Evolutionary conservation across 2,888 invertebrate genomes (phyloP).

Genomic region (Agriopis marginaria): DNA sequence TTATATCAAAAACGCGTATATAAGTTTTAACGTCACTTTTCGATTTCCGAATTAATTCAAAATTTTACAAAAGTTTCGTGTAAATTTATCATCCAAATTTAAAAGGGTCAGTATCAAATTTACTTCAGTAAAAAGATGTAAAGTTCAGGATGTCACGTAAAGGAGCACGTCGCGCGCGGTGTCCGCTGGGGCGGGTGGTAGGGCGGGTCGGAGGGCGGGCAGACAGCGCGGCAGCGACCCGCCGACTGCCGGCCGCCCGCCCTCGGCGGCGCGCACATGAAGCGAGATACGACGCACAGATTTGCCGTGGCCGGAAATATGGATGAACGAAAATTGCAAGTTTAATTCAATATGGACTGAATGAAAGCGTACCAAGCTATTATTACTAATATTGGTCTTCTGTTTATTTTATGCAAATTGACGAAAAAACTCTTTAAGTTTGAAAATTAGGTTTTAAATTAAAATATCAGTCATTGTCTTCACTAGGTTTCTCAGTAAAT

Average conservation of each 20-base stretch:
- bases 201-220: constrained; percentile 45
- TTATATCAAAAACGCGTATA: neutral
- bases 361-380: no score
- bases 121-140: neutral
- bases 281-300: neutral
- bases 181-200: constrained; percentile 36
- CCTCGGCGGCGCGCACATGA: constrained; percentile 12
- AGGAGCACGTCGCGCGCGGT: constrained; percentile 5
- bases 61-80: neutral
- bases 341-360: no score
- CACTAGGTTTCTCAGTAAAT: no score
- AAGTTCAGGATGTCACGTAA: constrained; percentile 28
- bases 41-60: neutral
- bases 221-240: constrained; percentile 48
- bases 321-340: neutral
- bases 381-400: neutral
- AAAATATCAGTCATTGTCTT: no score
- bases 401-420: neutral
- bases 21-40: neutral
- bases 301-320: neutral
- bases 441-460: no score
- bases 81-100: neutral
- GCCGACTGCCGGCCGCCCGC: constrained; percentile 53
- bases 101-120: neutral
- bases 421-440: no score